Conservation (phyloP, 2,113 vertebrate species). For the Noctilio leporinus region DNA sequence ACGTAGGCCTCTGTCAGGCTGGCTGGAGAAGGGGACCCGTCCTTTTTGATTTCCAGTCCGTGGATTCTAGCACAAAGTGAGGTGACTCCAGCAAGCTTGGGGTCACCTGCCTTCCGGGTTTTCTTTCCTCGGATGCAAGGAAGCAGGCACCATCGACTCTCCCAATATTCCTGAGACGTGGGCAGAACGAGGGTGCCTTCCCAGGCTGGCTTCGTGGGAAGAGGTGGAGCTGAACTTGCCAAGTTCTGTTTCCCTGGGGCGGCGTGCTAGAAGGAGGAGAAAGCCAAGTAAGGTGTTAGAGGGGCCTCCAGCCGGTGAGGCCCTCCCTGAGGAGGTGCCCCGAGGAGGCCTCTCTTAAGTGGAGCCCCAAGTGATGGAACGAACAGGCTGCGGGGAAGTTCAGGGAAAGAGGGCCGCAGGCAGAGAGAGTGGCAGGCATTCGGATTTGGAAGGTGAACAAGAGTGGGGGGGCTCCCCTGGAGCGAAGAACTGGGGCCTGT, state of each 20-base stretch:
- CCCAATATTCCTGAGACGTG: background rate
- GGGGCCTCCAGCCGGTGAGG: background rate
- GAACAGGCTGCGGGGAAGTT: background rate
- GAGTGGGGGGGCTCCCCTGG: no score
- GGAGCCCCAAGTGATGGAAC: background rate
- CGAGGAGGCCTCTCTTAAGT: background rate
- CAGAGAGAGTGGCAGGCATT: background rate
- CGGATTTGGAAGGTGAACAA: background rate
- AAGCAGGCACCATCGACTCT: rapidly evolving
- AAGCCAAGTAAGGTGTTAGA: background rate
- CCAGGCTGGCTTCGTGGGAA: background rate
- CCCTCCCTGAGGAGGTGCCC: background rate
- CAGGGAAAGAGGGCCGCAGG: background rate
- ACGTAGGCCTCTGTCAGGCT: background rate
- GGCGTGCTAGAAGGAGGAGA: background rate
- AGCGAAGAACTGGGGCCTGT: background rate
- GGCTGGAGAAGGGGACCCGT: background rate
- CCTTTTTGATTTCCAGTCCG: background rate
- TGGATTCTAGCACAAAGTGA: background rate
- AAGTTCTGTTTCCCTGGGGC: background rate
- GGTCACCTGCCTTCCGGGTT: background rate
- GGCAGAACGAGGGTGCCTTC: background rate
- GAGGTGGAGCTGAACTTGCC: background rate
- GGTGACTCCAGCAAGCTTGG: background rate
- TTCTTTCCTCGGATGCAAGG: background rate